Evolutionary conservation across 30 jellyfish, hydroid and myxozoan genomes (phyloP), one percentile per base, ranked within the genome.

Genomic region (Hydra vulgaris): DNA sequence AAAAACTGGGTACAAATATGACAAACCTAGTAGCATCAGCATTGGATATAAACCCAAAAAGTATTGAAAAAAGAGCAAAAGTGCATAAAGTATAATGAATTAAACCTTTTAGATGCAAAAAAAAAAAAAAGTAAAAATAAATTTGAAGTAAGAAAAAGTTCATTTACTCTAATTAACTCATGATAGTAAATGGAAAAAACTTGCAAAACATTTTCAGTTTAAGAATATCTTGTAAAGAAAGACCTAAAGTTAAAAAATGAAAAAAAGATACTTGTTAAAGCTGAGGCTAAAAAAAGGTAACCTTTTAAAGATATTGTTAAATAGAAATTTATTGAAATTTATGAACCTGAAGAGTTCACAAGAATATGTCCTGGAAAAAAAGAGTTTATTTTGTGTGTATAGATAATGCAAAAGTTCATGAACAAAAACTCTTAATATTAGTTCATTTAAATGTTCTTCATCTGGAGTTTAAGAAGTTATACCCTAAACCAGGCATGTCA

Each of bases 221-320:
- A 17, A 56, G 71, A n/a, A 56, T n/a, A 56, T 56, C 71, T 56
- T 56, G 71, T 56, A 56, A 56, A 17, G 71, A 56, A 56, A n/a
- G 71, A 17, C n/a, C 71, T 15, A 56, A 56, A 56, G 71, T 56
- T 56, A n/a, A 56, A 56, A 56, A 17, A 56, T 56, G 71, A 56
- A 56, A 56, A 56, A 56, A n/a, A n/a, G 17, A 56, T 56, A 56
- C 71, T 56, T 56, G 71, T 15, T 56, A 56, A 56, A 56, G 17
- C 71, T 56, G 71, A 56, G 71, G 71, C 71, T 56, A 56, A 56
- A 56, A 56, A 56, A 56, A 15, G 71, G 17, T n/a, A 56, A n/a
- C 71, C 71, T 56, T 56, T 56, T 17, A n/a, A 56, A 56, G 71
- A 56, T 56, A 56, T 56, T 56, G 71, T n/a, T n/a, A n/a, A n/a